Percentiles rank a stretch among this genome's conserved stretches.
phyloP scores from a whole-genome alignment of 2,113 vertebrate genomes.

The Pterocles orientalis region DNA sequence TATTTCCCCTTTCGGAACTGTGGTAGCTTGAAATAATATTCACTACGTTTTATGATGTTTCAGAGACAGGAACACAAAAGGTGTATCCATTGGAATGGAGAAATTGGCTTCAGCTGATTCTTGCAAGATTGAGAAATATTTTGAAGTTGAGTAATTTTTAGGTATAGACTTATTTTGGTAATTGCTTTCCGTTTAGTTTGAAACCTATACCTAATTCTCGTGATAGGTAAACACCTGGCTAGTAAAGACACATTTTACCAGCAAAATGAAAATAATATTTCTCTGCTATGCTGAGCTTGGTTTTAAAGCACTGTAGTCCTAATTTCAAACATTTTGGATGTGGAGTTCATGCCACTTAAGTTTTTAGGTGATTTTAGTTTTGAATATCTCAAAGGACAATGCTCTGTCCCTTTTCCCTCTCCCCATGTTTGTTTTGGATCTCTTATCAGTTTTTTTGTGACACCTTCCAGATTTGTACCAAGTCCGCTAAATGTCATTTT shows the following conservation, averaged over 20 bases:
- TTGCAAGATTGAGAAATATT: neutral
- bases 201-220: neutral
- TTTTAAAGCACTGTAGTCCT: neutral
- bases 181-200: neutral
- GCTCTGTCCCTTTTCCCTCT: neutral
- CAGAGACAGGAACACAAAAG: neutral
- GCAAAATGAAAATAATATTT: neutral
- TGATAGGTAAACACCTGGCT: neutral
- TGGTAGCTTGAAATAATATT: neutral
- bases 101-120: neutral
- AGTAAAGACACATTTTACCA: neutral
- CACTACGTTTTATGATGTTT: neutral
- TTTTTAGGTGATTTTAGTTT: neutral
- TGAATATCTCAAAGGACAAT: neutral
- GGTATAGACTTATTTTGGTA: neutral
- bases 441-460: neutral
- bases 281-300: neutral
- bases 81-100: neutral
- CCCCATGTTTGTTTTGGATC: rapidly evolving
- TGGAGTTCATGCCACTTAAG: neutral
- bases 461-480: neutral
- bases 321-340: neutral
- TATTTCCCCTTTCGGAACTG: neutral
- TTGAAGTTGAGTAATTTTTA: neutral
- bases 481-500: neutral